phyloP scores from a whole-genome alignment of 1,140 invertebrate genomes.

The Drosophila obscura region DNA sequence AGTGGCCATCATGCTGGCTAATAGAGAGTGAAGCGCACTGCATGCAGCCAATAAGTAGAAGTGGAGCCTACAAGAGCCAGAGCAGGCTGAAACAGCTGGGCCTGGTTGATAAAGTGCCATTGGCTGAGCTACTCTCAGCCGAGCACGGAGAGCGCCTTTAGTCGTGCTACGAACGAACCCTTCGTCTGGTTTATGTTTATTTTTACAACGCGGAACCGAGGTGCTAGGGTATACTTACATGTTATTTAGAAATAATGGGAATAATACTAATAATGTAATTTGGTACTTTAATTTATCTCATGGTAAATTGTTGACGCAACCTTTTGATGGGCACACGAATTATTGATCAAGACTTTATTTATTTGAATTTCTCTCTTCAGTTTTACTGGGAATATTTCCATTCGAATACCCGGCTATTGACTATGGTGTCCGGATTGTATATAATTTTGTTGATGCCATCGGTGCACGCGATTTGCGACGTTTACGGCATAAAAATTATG shows the following conservation, averaged over 20 bases:
- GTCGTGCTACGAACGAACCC: conserved; percentile 28
- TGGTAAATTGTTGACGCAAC: no score
- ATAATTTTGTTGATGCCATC: conserved; percentile 73
- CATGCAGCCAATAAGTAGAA: conserved; percentile 55
- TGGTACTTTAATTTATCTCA: no score
- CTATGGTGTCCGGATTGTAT: conserved; percentile 46
- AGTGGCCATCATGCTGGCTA: conserved; percentile 44
- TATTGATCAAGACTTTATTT: not conserved
- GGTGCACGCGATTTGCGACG: conserved; percentile 70
- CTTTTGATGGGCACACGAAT: not conserved
- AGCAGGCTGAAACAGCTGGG: conserved; percentile 58
- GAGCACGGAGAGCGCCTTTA: conserved; percentile 52
- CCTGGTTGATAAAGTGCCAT: conserved; percentile 67
- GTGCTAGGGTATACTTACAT: no score
- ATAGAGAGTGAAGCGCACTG: conserved; percentile 42
- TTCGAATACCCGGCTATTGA: conserved; percentile 3
- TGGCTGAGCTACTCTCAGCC: conserved; percentile 41
- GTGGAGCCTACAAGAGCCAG: conserved; percentile 9
- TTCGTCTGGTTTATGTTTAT: conserved; percentile 43
- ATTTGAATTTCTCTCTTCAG: no score
- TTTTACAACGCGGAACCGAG: not conserved
- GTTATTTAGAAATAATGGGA: no score
- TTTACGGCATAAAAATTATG: conserved; percentile 76
- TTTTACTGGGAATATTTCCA: conserved; percentile 15
- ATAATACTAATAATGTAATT: no score